Conservation (phyloP, 2,797 vertebrate genomes). For the Intellagama lesueurii region DNA sequence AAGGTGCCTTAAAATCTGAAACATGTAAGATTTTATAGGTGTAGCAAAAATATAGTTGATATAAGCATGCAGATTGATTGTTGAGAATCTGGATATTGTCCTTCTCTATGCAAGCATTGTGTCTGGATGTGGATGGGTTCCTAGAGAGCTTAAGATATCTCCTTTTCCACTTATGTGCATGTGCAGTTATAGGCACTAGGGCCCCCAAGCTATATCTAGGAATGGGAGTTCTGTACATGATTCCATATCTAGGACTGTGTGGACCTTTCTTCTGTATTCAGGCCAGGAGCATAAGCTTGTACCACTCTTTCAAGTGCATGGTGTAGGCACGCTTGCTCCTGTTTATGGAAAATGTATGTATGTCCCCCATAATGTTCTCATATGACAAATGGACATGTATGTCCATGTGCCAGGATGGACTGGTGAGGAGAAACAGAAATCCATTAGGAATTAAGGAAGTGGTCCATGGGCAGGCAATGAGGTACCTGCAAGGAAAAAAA, state of each 20-base stretch:
- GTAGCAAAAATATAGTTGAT: neutral
- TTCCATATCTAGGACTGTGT: neutral
- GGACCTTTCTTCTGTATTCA: neutral
- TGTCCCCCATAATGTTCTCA: neutral
- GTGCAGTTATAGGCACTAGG: neutral
- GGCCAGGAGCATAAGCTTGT: neutral
- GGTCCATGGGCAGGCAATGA: too few species aligned
- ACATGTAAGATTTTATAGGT: neutral
- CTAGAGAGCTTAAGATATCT: neutral
- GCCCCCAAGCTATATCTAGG: neutral
- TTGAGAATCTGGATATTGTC: neutral
- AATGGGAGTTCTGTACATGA: neutral
- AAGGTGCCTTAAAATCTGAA: neutral
- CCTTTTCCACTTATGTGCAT: neutral
- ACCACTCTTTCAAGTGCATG: neutral
- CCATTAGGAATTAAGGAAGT: neutral
- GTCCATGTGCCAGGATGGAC: neutral
- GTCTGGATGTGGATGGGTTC: neutral
- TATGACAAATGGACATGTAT: neutral
- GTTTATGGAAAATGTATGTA: neutral
- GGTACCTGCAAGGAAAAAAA: neutral
- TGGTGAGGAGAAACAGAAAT: neutral
- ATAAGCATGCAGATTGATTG: neutral
- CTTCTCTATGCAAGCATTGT: neutral
- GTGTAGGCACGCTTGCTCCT: neutral